phyloP scores from a whole-genome alignment of 2,888 invertebrate species.

The Dysmachus trigonus region DNA sequence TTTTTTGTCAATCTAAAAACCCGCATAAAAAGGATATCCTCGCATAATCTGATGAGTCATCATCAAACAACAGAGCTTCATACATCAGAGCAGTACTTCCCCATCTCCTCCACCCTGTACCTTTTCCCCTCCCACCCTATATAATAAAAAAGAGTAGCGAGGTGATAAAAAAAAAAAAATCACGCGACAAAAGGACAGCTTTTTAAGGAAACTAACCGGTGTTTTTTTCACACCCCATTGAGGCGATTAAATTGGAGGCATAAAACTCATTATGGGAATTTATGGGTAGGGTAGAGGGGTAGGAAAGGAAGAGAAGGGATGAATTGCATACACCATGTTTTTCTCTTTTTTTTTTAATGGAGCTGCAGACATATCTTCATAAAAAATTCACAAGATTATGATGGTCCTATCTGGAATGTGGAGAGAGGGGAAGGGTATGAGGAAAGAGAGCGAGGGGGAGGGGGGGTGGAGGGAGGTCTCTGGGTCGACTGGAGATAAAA shows the following conservation, averaged over 20 bases:
- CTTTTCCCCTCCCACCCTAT: neutral
- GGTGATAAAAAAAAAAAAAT: neutral
- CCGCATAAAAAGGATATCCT: too few relatives aligned
- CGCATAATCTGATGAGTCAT: too few relatives aligned
- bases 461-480: neutral
- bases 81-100: too few relatives aligned
- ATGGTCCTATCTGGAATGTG: neutral
- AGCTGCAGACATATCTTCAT: constrained; percentile 10
- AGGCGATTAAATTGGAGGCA: constrained; percentile 22
- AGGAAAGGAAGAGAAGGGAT: too few relatives aligned
- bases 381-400: neutral
- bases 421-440: too few relatives aligned
- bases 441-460: too few relatives aligned
- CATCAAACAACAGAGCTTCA: too few relatives aligned
- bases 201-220: constrained; percentile 6
- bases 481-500: neutral
- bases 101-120: neutral
- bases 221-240: neutral
- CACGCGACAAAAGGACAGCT: neutral
- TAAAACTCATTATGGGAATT: constrained; percentile 5
- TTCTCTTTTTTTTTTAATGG: neutral
- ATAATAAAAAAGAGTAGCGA: neutral
- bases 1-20: too few relatives aligned
- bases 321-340: neutral
- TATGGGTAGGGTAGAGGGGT: neutral